Evolutionary conservation across 1,140 invertebrate genomes (phyloP).

Genomic region (Monomorium pharaonis): DNA sequence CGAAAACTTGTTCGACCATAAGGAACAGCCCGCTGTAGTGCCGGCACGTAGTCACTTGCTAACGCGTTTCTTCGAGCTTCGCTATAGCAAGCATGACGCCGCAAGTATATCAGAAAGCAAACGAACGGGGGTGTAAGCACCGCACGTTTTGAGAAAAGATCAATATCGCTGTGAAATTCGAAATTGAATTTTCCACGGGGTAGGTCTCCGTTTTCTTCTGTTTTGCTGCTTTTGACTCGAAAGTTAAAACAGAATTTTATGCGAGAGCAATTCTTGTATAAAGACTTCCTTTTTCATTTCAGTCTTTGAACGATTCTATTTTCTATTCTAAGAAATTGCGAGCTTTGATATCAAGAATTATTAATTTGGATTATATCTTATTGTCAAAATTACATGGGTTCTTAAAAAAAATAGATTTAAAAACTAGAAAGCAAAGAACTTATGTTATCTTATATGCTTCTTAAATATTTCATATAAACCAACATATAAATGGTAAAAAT

Average conservation of each 20-base stretch:
- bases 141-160: slow-evolving; percentile 49
- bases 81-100: slow-evolving; percentile 25
- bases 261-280: background rate
- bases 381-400: background rate
- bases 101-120: slow-evolving; percentile 31
- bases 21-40: slow-evolving; percentile 56
- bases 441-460: background rate
- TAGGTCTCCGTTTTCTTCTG: background rate
- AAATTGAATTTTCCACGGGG: slow-evolving; percentile 17
- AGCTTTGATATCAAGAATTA: background rate
- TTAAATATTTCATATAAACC: background rate
- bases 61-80: slow-evolving; percentile 66
- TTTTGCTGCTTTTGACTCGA: background rate
- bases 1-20: slow-evolving; percentile 65
- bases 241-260: background rate
- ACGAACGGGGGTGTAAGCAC: slow-evolving; percentile 48
- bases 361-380: background rate
- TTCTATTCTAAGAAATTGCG: background rate
- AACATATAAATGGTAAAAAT: background rate
- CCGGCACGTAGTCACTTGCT: slow-evolving; percentile 70
- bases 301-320: background rate
- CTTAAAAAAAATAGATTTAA: background rate
- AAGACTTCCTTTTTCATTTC: background rate
- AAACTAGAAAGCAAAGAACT: background rate
- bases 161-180: slow-evolving; percentile 19